Evolutionary conservation across 2,113 vertebrate species (phyloP).

Genomic region (Thamnaconus septentrionalis): DNA sequence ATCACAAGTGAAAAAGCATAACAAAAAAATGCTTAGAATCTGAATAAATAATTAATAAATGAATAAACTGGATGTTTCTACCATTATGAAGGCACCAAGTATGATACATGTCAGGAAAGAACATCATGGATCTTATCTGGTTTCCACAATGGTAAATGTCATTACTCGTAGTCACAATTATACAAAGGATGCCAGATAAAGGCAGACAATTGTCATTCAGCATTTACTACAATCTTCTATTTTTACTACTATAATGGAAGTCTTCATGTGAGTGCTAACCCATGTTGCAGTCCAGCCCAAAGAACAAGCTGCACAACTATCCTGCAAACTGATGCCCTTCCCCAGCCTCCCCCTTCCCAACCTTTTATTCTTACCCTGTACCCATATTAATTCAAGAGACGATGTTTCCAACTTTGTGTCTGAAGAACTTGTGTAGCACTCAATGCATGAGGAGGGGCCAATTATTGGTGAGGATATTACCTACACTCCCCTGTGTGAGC

Average conservation of each 20-base stretch:
- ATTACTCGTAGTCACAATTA: too few relatives aligned
- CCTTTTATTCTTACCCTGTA: not conserved
- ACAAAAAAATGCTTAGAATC: too few relatives aligned
- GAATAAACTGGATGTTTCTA: too few relatives aligned
- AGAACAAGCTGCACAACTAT: not conserved
- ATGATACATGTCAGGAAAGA: not conserved
- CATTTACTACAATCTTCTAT: too few relatives aligned
- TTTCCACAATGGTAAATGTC: not conserved
- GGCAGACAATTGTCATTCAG: too few relatives aligned
- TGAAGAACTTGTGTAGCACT: slow-evolving; percentile 33
- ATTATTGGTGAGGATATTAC: slow-evolving; percentile 36
- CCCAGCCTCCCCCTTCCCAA: not conserved
- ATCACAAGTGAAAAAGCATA: too few relatives aligned
- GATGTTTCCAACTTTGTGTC: slow-evolving; percentile 47
- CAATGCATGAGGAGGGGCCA: slow-evolving; percentile 39
- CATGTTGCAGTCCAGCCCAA: too few relatives aligned
- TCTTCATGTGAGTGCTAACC: too few relatives aligned
- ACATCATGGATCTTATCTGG: not conserved
- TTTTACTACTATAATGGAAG: too few relatives aligned
- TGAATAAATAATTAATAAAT: too few relatives aligned
- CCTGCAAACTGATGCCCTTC: not conserved
- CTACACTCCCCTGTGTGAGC: slow-evolving; percentile 6
- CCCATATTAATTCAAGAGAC: slow-evolving; percentile 54
- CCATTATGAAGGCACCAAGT: not conserved
- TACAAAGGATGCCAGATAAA: too few relatives aligned